Percentiles rank a stretch among this genome's conserved stretches.
These are phyloP conservation scores for Mormyrus hasselquistii DNA, from an alignment of 2,797 vertebrate species.

Conservation along the genomic window DNA sequence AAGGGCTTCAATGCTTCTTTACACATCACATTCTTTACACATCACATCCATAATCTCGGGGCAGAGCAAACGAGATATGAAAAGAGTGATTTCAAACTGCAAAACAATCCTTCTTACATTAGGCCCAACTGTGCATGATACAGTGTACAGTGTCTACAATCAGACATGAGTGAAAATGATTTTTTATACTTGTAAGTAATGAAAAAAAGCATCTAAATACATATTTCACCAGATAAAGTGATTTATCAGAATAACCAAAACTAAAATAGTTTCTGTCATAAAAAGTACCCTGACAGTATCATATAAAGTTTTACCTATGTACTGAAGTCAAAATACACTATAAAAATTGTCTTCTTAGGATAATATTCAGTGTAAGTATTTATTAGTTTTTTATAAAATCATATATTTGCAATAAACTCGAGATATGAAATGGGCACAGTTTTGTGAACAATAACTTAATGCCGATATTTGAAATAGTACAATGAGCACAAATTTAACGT, in stretches of 20 bases:
- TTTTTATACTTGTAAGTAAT: not conserved
- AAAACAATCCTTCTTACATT: not conserved
- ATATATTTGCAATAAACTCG: not conserved
- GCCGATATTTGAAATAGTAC: not conserved
- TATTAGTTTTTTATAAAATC: not conserved
- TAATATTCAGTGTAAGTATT: not conserved
- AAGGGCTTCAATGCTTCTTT: not conserved
- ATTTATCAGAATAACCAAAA: not conserved
- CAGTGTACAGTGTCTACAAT: not conserved
- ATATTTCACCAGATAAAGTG: not conserved
- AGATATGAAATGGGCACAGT: not conserved
- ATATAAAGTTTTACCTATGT: not conserved
- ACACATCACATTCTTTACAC: not conserved
- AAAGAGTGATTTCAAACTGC: not conserved
- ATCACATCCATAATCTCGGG: not conserved
- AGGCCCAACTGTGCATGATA: not conserved
- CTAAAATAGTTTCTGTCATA: not conserved
- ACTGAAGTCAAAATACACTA: not conserved
- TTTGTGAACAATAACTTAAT: not conserved
- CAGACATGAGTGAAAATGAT: not conserved
- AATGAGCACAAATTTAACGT: not conserved
- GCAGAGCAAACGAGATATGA: not conserved
- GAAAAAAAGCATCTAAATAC: not conserved
- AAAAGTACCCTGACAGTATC: not conserved
- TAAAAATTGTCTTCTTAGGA: not conserved